Base-by-base conservation (phyloP, 2,113 vertebrate species). In the Xiphias gladius region DNA sequence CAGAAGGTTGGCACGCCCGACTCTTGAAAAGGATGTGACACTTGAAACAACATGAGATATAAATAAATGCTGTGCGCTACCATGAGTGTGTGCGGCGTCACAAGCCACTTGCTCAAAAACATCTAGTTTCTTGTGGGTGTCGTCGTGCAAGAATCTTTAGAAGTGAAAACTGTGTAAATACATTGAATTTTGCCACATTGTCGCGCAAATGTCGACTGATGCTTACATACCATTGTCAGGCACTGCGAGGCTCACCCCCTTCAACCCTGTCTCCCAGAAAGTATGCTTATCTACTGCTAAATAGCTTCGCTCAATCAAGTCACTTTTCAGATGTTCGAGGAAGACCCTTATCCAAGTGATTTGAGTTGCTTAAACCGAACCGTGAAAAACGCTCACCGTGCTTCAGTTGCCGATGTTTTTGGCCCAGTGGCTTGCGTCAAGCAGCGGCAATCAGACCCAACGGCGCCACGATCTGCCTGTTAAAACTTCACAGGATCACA, bases 11-110 rank as follows among this genome's bases (percentile, higher is more conserved):
- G 43, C 0, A 19, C 73, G 62, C 73, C 84, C 16, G 81, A 78
- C 88, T 86, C 73, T 52, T 13, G 1, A 55, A 61, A 80, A 87
- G 81, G 62, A 77, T 61, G 64, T 0, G 17, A 75, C 77, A 63
- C 24, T 32, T 64, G 58, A 7, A n/a, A n/a, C n/a, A 52, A 1
- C 54, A 0, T 1, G 24, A n/a, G 30, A 43, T 20, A 22, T 17
- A 28, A 68, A 68, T 54, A 54, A 72, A 43, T 6, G 28, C 59
- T 41, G 7, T n/a, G 35, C 7, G 4, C 3, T 28, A 7, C 62
- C 7, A 4, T 1, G 46, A 59, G 7, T 16, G 14, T 39, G 62
- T 54, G 41, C 43, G 69, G 16, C 20, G 24, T 54, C 55, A 41
- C 54, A 52, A 52, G 37, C 17, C 30, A n/a, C 70, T 46, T 1